Percentiles rank a stretch among this genome's conserved stretches.
Evolutionary conservation across 2,888 invertebrate genomes (phyloP).

Genomic region (Auanema sp.): DNA sequence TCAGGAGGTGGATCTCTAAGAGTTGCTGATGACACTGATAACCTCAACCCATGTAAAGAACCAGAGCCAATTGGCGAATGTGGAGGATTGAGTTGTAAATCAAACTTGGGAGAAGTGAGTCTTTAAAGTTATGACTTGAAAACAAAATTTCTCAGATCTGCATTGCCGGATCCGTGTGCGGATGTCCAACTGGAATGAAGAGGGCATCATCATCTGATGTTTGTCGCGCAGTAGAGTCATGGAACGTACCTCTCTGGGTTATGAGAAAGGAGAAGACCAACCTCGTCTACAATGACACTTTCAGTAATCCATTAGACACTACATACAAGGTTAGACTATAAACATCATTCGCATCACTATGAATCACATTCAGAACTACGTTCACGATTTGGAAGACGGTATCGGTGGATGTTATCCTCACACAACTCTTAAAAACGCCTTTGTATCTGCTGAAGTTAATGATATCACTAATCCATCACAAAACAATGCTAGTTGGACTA

Average conservation of each 20-base stretch:
- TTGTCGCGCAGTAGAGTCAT: conserved; percentile 61
- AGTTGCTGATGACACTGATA: conserved; percentile 58
- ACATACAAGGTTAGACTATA: conserved; percentile 40
- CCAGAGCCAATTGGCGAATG: conserved; percentile 47
- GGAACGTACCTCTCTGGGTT: conserved; percentile 60
- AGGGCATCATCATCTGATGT: conserved; percentile 41
- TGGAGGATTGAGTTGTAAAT: conserved; percentile 53
- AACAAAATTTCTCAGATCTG: conserved; percentile 42
- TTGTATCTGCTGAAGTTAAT: conserved; percentile 58
- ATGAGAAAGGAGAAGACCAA: conserved; percentile 51
- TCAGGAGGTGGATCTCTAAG: conserved; percentile 50
- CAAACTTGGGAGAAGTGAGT: conserved; percentile 40
- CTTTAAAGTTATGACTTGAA: no score
- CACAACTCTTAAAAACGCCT: conserved; percentile 53
- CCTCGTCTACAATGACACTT: conserved; percentile 51
- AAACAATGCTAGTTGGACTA: conserved; percentile 62
- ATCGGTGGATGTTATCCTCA: conserved; percentile 60
- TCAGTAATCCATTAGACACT: conserved; percentile 50
- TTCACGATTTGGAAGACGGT: conserved; percentile 47
- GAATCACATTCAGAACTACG: conserved; percentile 16
- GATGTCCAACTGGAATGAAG: conserved; percentile 60
- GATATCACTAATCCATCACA: conserved; percentile 54
- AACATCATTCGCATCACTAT: no score
- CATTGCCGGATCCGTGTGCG: conserved; percentile 59
- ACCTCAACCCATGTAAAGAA: conserved; percentile 56